A percentile compares a stretch with the other conserved stretches of the same genome.
These are phyloP conservation scores for Xestia xanthographa DNA, from an alignment of 2,888 invertebrate genomes.

Conservation along the genomic window DNA sequence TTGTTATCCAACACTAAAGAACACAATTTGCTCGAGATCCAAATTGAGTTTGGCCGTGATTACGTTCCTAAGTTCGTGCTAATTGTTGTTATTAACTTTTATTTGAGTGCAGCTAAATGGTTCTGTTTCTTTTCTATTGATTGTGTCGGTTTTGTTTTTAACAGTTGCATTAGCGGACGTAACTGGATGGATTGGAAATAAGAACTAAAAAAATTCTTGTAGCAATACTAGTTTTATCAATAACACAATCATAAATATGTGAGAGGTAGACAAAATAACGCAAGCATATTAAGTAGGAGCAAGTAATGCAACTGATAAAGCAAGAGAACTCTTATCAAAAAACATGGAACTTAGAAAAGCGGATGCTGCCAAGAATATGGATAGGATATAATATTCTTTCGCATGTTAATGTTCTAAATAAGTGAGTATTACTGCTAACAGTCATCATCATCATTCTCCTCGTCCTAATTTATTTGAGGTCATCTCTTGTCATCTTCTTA, in stretches of 20 bases:
- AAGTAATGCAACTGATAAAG: no score
- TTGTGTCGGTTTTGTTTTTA: conserved; percentile 12
- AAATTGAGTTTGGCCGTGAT: conserved; percentile 46
- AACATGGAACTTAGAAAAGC: background rate
- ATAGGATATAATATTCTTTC: background rate
- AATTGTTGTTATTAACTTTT: conserved; percentile 48
- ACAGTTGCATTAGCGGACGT: background rate
- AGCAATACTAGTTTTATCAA: background rate
- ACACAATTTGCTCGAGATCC: conserved; percentile 42
- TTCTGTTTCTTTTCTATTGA: background rate
- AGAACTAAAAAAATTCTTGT: background rate
- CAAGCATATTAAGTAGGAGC: no score
- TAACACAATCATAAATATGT: background rate
- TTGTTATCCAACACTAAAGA: conserved; percentile 41
- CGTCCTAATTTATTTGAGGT: no score
- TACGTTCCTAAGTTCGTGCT: conserved; percentile 36
- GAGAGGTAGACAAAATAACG: background rate
- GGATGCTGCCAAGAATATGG: fast-evolving
- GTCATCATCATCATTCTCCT: no score
- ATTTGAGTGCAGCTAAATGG: conserved; percentile 24
- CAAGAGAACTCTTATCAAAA: background rate
- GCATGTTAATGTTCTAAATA: background rate
- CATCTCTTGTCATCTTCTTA: no score
- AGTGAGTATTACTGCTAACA: background rate
- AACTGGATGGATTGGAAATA: background rate